Evolutionary conservation across 2,113 vertebrate species (phyloP).

Genomic region (Odocoileus virginianus): DNA sequence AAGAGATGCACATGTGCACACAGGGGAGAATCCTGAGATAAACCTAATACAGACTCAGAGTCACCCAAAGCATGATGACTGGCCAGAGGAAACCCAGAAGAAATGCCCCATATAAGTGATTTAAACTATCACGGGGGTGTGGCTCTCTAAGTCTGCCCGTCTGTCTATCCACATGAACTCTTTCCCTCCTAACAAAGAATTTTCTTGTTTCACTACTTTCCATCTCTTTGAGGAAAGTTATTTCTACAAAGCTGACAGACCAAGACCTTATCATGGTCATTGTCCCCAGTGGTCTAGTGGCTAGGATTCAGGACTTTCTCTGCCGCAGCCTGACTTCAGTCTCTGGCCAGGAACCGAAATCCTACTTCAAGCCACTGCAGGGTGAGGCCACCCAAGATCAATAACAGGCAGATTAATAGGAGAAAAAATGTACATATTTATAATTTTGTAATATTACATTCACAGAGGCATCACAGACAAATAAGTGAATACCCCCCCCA

Average conservation of each 20-base stretch:
- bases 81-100: neutral
- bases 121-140: neutral
- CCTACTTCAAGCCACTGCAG: neutral
- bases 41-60: neutral
- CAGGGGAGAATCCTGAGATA: neutral
- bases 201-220: neutral
- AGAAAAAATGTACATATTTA: neutral
- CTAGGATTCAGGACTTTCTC: neutral
- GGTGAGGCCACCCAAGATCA: neutral
- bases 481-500: neutral
- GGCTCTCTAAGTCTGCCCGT: neutral
- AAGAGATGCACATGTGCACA: neutral
- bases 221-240: neutral
- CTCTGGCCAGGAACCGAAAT: neutral
- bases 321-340: neutral
- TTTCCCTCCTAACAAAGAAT: neutral
- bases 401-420: neutral
- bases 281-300: neutral
- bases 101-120: neutral
- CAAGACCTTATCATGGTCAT: neutral
- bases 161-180: neutral
- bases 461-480: neutral
- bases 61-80: neutral
- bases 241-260: neutral
- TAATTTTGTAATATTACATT: neutral